Evolutionary conservation across 1,140 invertebrate species (phyloP).

Genomic region (Limonius californicus): DNA sequence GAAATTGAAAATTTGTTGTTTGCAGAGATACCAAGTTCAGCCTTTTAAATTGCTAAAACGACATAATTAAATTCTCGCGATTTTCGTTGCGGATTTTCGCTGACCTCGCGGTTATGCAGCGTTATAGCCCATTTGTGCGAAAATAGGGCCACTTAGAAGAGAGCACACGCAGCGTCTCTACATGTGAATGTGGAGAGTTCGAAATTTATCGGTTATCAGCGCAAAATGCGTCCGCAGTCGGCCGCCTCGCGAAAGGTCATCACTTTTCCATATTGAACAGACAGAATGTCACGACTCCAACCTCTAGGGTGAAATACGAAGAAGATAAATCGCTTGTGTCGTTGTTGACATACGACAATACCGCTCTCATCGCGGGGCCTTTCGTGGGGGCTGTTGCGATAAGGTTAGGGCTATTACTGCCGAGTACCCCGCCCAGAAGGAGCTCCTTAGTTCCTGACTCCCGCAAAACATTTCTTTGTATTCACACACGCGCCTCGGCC

Average conservation of each 20-base stretch:
- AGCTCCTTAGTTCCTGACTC: background rate
- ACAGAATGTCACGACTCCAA: slow-evolving; percentile 13
- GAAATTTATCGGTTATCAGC: slow-evolving; percentile 9
- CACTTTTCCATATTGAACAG: slow-evolving; percentile 17
- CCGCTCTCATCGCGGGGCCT: slow-evolving; percentile 4
- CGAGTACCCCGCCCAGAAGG: background rate
- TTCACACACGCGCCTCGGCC: background rate
- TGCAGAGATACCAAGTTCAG: slow-evolving; percentile 26
- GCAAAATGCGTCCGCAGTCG: slow-evolving; percentile 1
- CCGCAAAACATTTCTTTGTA: slow-evolving; percentile 3
- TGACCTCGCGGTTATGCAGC: background rate
- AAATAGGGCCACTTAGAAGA: background rate
- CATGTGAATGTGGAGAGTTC: background rate
- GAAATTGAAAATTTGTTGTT: slow-evolving; percentile 35
- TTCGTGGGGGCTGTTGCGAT: slow-evolving; percentile 1
- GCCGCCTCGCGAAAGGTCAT: slow-evolving; percentile 8
- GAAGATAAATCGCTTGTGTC: slow-evolving; percentile 20
- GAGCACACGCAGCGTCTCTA: background rate
- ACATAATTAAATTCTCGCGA: slow-evolving; percentile 34
- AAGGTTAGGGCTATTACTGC: slow-evolving; percentile 4
- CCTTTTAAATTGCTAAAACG: slow-evolving; percentile 29
- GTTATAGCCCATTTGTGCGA: background rate
- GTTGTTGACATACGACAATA: slow-evolving; percentile 18
- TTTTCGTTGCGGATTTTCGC: slow-evolving; percentile 15
- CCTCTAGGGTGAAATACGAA: slow-evolving; percentile 15